phyloP scores from a whole-genome alignment of 2,797 vertebrate species.

The Cossypha polioptera region DNA sequence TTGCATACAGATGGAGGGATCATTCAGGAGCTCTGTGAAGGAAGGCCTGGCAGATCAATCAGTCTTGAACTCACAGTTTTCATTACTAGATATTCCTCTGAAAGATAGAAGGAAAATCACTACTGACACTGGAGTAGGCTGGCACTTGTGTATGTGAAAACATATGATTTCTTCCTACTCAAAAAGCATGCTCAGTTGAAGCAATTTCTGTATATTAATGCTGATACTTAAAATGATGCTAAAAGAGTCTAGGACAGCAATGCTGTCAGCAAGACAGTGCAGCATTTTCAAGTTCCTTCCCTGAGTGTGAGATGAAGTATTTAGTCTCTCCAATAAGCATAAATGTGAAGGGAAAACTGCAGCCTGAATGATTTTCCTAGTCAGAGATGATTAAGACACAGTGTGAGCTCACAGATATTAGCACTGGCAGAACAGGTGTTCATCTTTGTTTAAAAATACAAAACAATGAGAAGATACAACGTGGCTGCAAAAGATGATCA shows the following conservation, averaged over 20 bases:
- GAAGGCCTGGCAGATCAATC: not conserved
- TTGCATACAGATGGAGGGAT: not conserved
- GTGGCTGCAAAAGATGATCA: not conserved
- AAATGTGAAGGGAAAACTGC: not conserved
- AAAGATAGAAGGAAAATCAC: slow-evolving; percentile 10
- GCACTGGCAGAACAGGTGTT: not conserved
- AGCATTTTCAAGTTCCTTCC: not conserved
- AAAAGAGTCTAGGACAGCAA: not conserved
- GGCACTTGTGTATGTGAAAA: not conserved
- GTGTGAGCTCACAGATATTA: not conserved
- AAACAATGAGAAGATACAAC: not conserved
- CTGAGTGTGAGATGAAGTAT: not conserved
- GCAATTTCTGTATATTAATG: not conserved
- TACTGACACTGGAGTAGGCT: not conserved
- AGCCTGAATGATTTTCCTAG: not conserved
- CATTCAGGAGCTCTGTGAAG: not conserved
- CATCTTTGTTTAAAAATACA: not conserved
- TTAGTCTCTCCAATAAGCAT: not conserved
- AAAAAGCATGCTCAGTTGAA: not conserved
- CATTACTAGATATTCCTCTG: not conserved
- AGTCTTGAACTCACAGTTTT: slow-evolving; percentile 16
- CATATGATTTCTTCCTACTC: not conserved
- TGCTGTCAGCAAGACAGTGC: not conserved
- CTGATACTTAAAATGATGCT: not conserved
- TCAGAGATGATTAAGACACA: not conserved